Percentiles rank a stretch among this genome's conserved stretches.
phyloP scores from a whole-genome alignment of 2,113 vertebrate species.

The Syrmaticus mikado region DNA sequence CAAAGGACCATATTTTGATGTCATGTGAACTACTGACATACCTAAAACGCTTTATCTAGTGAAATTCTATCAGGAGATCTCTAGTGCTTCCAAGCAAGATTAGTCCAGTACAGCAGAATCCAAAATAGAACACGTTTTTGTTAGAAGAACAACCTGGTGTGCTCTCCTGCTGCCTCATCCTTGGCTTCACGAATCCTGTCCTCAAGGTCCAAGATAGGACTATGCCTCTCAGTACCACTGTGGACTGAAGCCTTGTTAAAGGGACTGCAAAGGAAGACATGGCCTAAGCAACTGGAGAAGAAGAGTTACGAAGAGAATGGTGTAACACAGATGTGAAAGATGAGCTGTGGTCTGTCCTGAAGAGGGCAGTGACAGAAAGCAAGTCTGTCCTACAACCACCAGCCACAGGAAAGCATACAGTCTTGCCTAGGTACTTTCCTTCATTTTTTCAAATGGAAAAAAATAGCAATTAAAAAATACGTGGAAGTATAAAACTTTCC shows the following conservation, averaged over 20 bases:
- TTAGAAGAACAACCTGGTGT: rapidly evolving
- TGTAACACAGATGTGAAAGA: neutral
- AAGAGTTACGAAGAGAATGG: neutral
- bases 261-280: neutral
- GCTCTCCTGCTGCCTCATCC: neutral
- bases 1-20: neutral
- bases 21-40: neutral
- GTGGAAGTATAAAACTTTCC: rapidly evolving
- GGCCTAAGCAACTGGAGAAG: neutral
- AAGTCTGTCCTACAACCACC: neutral
- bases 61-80: neutral
- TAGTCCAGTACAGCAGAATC: neutral
- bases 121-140: neutral
- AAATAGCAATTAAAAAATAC: neutral
- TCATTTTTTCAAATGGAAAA: neutral
- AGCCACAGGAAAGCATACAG: neutral
- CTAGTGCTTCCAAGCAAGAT: neutral
- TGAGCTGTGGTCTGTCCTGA: neutral
- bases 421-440: neutral
- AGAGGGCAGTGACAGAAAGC: neutral
- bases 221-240: rapidly evolving
- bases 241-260: neutral
- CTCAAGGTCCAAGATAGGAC: neutral
- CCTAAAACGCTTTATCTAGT: neutral
- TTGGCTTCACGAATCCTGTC: neutral